phyloP scores from a whole-genome alignment of 1,140 invertebrate genomes.

The Stegodyphus dumicola region DNA sequence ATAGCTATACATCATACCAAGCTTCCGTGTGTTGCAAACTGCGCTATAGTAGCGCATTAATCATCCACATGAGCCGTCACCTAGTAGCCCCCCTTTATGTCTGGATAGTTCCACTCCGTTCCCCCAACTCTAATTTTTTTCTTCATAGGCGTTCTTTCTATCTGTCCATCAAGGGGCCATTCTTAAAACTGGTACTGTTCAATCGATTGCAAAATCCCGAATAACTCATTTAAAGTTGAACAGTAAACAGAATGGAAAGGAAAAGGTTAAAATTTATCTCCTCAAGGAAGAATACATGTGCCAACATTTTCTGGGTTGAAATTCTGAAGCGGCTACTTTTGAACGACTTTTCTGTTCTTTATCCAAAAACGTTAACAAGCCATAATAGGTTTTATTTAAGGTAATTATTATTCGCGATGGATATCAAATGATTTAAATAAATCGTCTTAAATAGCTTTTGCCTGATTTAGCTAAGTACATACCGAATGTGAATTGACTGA shows the following conservation, averaged over 20 bases:
- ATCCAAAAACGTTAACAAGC: too few species aligned
- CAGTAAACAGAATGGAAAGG: not conserved
- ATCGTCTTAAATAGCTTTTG: too few species aligned
- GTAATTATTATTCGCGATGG: too few species aligned
- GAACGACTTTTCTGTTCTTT: too few species aligned
- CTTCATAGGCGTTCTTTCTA: conserved; percentile 1
- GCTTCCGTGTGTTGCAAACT: conserved; percentile 46
- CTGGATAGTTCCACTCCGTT: conserved; percentile 42
- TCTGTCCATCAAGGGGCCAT: conserved; percentile 8
- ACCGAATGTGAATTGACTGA: too few species aligned
- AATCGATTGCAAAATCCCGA: conserved; percentile 18
- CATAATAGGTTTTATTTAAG: too few species aligned
- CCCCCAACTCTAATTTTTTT: conserved; percentile 31
- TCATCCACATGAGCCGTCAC: conserved; percentile 57
- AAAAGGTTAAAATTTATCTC: too few species aligned
- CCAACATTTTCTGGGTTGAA: too few species aligned
- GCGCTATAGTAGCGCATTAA: conserved; percentile 58
- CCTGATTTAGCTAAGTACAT: too few species aligned
- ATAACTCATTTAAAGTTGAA: not conserved
- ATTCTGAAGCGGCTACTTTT: too few species aligned
- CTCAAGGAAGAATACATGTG: too few species aligned
- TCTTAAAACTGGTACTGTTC: conserved; percentile 1
- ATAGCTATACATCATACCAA: conserved; percentile 57
- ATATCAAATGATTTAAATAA: too few species aligned
- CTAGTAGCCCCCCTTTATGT: conserved; percentile 27